Conservation (phyloP, 1,140 invertebrate species). For the Heliothis subflexa region DNA sequence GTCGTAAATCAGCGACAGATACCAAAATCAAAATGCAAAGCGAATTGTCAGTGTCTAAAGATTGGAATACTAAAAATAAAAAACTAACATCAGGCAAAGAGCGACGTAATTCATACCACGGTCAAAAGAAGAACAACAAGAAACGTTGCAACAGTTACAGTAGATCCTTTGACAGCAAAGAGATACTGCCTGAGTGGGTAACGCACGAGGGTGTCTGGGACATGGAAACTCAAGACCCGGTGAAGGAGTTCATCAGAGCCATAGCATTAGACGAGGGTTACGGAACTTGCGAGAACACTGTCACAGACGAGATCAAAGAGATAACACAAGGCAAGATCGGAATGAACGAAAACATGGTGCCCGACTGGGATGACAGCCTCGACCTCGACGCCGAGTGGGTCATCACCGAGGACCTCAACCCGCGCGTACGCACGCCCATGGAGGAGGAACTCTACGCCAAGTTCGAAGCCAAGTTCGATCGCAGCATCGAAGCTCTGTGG, state of each 20-base stretch:
- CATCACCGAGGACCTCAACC: slow-evolving; percentile 71
- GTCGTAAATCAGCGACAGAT: slow-evolving; percentile 70
- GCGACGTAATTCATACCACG: slow-evolving; percentile 81
- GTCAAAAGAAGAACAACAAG: slow-evolving; percentile 75
- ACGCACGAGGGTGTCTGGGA: slow-evolving; percentile 84
- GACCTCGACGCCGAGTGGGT: slow-evolving; percentile 76
- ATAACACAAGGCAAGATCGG: slow-evolving; percentile 64
- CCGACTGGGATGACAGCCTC: slow-evolving; percentile 77
- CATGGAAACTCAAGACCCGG: slow-evolving; percentile 83
- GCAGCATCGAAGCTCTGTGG: slow-evolving; percentile 89
- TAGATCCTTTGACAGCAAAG: slow-evolving; percentile 78
- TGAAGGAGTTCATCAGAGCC: slow-evolving; percentile 82
- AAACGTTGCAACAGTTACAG: slow-evolving; percentile 80
- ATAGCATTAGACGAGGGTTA: slow-evolving; percentile 84
- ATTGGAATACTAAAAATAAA: slow-evolving; percentile 79
- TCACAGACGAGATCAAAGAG: slow-evolving; percentile 77
- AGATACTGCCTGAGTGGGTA: slow-evolving; percentile 84
- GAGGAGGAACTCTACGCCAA: slow-evolving; percentile 88
- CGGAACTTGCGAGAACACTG: slow-evolving; percentile 84
- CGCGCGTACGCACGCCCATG: slow-evolving; percentile 68
- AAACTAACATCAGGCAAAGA: slow-evolving; percentile 74
- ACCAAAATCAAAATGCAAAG: slow-evolving; percentile 79
- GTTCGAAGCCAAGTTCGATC: slow-evolving; percentile 89
- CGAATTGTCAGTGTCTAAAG: slow-evolving; percentile 75
- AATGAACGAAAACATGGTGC: slow-evolving; percentile 74